These are phyloP conservation scores for Drosophila meridiana DNA, from an alignment of 2,888 invertebrate species.

Conservation along the genomic window DNA sequence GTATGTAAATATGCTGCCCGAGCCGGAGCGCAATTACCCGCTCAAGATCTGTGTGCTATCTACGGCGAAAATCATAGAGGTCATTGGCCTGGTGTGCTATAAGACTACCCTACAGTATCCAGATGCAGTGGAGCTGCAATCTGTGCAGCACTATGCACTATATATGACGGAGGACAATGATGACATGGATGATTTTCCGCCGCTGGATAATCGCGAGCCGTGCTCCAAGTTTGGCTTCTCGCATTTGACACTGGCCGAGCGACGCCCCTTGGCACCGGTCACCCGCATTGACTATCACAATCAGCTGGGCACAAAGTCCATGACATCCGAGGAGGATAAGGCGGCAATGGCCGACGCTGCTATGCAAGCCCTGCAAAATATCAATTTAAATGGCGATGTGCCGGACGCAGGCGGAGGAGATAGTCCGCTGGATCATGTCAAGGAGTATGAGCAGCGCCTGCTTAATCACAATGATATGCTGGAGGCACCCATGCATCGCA, in stretches of 20 bases:
- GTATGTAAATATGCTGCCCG: conserved; percentile 94
- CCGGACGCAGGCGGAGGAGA: conserved; percentile 50
- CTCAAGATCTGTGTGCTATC: conserved; percentile 92
- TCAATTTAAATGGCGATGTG: conserved; percentile 66
- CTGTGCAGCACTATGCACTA: conserved; percentile 91
- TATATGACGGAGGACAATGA: conserved; percentile 98
- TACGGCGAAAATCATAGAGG: conserved; percentile 93
- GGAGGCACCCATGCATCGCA: conserved; percentile 94
- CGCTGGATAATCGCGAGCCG: conserved; percentile 93
- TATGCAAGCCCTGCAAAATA: conserved; percentile 67
- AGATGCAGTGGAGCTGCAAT: conserved; percentile 87
- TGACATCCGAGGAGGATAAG: conserved; percentile 85
- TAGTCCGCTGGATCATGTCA: conserved; percentile 59
- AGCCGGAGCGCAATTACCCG: conserved; percentile 93
- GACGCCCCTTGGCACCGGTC: conserved; percentile 83
- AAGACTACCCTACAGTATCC: conserved; percentile 90
- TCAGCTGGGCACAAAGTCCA: conserved; percentile 80
- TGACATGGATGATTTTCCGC: conserved; percentile 94
- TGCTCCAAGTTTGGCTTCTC: conserved; percentile 97
- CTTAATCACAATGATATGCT: conserved; percentile 91
- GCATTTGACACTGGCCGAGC: conserved; percentile 94
- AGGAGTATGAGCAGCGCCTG: conserved; percentile 88
- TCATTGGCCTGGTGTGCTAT: conserved; percentile 96
- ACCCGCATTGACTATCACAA: conserved; percentile 81
- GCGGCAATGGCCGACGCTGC: conserved; percentile 80